Base-by-base conservation (phyloP, 2,888 invertebrate genomes). In the Athrips mouffetella region DNA sequence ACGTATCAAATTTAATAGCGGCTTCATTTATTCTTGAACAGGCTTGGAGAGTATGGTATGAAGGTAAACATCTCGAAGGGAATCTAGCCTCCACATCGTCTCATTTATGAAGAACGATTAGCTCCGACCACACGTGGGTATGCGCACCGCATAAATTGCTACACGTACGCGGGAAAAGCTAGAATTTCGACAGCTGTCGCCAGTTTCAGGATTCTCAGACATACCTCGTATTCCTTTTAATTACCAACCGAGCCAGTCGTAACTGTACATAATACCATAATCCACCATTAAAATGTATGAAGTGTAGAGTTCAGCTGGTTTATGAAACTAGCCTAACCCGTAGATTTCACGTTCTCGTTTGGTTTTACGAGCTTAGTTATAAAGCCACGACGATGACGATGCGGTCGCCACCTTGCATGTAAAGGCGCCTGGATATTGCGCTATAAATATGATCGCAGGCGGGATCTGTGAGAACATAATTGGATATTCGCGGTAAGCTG, bases 401-500 rank as follows among this genome's bases (percentile, higher is more conserved):
- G 57, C 60, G 63, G 59, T 62, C 58, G 63, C 65, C 67, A 68
- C 62, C 68, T 68, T 70, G 73, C 70, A 76, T 76, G 73, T 67
- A 68, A 70, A 77, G 66, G 65, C 65, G 71, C 55, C 57, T 59
- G 63, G 60, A 63, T 64, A 65, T 59, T 51, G 59, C 59, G 59
- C 59, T 63, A 65, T 67, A 72, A 72, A 71, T 73, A 73, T 70
- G 70, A 72, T 69, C 67, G 62, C 60, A 50, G 66, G 67, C 72
- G 70, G 70, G 63, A 70, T 72, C 68, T 71, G 65, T 69, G 70
- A 70, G 68, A 70, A 67, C 67, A 76, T 79, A 81, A 80, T 82
- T 80, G 73, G 74, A 74, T 73, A 76, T 80, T 80, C 78, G 73
- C 72, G 59, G 74, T 72, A 70, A 73, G 67, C 65, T 63, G 55